Percentiles rank a stretch among this genome's conserved stretches.
phyloP scores from a whole-genome alignment of 2,888 invertebrate genomes.

The Chaitophorus viminalis region DNA sequence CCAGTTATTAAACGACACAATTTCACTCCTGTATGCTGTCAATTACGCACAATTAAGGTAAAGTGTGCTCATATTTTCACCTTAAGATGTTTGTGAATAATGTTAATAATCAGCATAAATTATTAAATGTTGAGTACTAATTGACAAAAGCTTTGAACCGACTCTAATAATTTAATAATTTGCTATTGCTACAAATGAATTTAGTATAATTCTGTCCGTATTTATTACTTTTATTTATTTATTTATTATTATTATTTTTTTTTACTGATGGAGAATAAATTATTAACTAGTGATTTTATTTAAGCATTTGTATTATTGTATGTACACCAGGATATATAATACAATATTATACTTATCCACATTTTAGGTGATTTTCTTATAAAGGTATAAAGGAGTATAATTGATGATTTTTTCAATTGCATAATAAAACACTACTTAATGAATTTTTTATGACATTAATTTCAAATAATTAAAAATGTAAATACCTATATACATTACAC shows the following conservation, averaged over 20 bases:
- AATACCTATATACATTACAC: too few relatives aligned
- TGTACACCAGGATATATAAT: neutral
- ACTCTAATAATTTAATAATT: too few relatives aligned
- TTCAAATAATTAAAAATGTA: too few relatives aligned
- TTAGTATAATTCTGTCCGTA: neutral
- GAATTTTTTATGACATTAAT: too few relatives aligned
- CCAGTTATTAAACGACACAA: neutral
- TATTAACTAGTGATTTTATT: neutral
- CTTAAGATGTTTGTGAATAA: neutral
- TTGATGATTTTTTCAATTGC: neutral
- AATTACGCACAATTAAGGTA: slow-evolving; percentile 15
- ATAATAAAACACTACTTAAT: too few relatives aligned
- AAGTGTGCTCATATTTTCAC: neutral
- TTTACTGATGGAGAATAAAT: neutral
- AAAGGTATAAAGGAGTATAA: neutral
- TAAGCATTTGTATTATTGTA: neutral
- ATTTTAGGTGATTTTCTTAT: neutral
- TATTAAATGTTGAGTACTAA: neutral
- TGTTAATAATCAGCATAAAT: neutral
- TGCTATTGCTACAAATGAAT: neutral
- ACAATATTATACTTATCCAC: neutral
- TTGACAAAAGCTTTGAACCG: too few relatives aligned
- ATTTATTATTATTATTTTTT: neutral
- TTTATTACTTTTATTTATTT: neutral
- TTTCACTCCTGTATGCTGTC: neutral